These are phyloP conservation scores for Caiman crocodilus DNA, from an alignment of 2,797 vertebrate species.

Conservation along the genomic window DNA sequence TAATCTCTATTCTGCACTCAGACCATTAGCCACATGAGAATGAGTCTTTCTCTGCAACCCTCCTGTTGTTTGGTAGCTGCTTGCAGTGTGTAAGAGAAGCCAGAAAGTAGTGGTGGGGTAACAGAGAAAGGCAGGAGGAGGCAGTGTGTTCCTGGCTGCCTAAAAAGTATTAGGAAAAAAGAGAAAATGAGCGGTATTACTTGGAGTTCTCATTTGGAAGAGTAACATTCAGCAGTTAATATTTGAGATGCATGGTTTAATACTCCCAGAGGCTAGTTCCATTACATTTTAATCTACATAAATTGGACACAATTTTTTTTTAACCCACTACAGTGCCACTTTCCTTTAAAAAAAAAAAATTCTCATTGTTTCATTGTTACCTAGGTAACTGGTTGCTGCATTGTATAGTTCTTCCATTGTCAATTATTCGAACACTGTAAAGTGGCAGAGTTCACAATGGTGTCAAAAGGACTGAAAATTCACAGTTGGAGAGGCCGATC, in stretches of 20 bases:
- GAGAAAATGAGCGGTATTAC: background rate
- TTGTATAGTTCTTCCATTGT: background rate
- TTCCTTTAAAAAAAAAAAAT: conserved; percentile 1
- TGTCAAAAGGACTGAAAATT: rapidly evolving
- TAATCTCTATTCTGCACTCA: background rate
- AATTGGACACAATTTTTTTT: background rate
- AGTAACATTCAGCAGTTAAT: background rate
- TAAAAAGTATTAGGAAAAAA: background rate
- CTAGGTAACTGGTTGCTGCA: conserved; percentile 46
- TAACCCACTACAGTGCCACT: background rate
- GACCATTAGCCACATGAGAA: background rate
- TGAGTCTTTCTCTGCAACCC: conserved; percentile 20
- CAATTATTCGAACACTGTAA: background rate
- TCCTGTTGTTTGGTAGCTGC: conserved; percentile 41
- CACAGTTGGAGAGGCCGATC: background rate
- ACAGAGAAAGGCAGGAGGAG: background rate
- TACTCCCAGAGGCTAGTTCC: background rate
- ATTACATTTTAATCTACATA: background rate
- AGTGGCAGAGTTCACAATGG: background rate
- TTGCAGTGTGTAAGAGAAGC: background rate
- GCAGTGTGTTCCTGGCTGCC: background rate
- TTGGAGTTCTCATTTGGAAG: background rate
- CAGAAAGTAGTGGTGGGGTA: background rate
- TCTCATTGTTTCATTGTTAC: conserved; percentile 42
- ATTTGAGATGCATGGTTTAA: background rate